Evolutionary conservation across 2,797 vertebrate species (phyloP).

Genomic region (Alexandromys oeconomus): DNA sequence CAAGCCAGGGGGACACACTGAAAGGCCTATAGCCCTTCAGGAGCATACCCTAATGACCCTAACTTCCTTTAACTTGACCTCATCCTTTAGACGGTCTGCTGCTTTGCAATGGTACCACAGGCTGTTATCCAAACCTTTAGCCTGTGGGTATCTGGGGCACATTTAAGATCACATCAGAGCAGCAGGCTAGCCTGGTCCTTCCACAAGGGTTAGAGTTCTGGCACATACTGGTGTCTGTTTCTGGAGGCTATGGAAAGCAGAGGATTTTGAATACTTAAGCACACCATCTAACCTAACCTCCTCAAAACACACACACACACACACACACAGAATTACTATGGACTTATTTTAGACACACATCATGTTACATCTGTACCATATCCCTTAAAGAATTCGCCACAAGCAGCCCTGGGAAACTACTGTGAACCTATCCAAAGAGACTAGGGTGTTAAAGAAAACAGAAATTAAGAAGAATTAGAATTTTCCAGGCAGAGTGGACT

Average conservation of each 20-base stretch:
- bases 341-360: neutral
- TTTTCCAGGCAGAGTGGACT: conserved; percentile 4
- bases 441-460: neutral
- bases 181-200: neutral
- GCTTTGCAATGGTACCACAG: neutral
- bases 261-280: neutral
- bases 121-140: neutral
- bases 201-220: neutral
- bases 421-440: neutral
- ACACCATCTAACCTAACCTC: neutral
- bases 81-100: neutral
- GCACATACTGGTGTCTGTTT: neutral
- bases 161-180: neutral
- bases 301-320: neutral
- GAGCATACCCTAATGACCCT: neutral
- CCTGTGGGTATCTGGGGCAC: neutral
- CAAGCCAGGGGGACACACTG: neutral
- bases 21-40: too few relatives aligned
- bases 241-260: neutral
- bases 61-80: neutral
- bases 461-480: neutral
- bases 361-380: neutral
- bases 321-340: neutral
- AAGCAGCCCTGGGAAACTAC: neutral
- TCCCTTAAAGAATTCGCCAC: neutral